Evolutionary conservation across 2,797 vertebrate genomes (phyloP).

Genomic region (Argentina silus): DNA sequence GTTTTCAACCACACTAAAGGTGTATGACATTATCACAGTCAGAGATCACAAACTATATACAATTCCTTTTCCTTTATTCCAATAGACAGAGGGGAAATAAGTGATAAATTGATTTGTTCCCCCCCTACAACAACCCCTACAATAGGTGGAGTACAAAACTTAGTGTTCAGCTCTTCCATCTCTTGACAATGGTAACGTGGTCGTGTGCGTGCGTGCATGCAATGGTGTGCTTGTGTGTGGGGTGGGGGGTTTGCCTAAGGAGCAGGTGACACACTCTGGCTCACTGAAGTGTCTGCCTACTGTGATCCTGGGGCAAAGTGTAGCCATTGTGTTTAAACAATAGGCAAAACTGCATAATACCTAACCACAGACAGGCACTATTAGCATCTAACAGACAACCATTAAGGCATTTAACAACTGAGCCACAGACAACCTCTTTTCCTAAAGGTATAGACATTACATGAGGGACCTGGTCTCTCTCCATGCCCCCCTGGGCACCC

Average conservation of each 20-base stretch:
- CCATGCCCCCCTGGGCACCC: too few relatives aligned
- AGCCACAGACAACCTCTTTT: background rate
- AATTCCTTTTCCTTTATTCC: too few relatives aligned
- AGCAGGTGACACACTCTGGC: constrained; percentile 74
- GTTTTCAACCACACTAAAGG: too few relatives aligned
- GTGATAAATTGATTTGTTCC: background rate
- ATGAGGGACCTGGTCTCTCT: too few relatives aligned
- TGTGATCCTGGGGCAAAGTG: constrained; percentile 69
- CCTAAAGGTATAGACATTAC: too few relatives aligned
- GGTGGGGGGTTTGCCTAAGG: constrained; percentile 13
- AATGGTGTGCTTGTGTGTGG: constrained; percentile 15
- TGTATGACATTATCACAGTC: too few relatives aligned
- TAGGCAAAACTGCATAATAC: constrained; percentile 37
- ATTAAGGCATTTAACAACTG: background rate
- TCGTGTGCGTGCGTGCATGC: too few relatives aligned
- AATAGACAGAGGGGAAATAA: too few relatives aligned
- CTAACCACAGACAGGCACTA: constrained; percentile 13
- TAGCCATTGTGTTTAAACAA: constrained; percentile 65
- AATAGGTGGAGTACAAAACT: constrained; percentile 36
- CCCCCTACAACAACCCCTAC: constrained; percentile 31
- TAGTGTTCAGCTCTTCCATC: constrained; percentile 28
- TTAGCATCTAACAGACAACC: constrained; percentile 17
- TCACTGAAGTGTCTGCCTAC: constrained; percentile 53
- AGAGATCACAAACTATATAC: too few relatives aligned
- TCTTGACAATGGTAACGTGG: constrained; percentile 41